Evolutionary conservation across 1,140 invertebrate genomes (phyloP).

Genomic region (Pogonognathellus flavescens): DNA sequence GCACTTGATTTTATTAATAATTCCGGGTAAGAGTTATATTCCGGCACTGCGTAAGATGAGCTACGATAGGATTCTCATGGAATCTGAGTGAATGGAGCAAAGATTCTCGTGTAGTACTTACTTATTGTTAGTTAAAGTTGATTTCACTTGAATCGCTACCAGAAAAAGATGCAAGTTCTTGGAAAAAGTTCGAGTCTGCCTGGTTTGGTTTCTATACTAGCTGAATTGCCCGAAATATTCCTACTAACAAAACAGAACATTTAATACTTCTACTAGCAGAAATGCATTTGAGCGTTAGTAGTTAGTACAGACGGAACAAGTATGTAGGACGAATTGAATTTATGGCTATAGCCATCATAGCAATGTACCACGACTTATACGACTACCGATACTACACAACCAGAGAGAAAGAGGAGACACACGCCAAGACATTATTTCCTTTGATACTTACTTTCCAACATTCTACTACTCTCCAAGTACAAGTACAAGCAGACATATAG

Average conservation of each 20-base stretch:
- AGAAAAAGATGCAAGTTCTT: constrained; percentile 40
- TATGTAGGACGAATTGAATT: constrained; percentile 38
- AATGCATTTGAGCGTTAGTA: too few species aligned
- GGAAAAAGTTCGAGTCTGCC: constrained; percentile 38
- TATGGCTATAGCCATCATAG: background rate
- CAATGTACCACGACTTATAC: background rate
- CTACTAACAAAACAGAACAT: too few species aligned
- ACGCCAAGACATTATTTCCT: too few species aligned
- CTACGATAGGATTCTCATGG: background rate
- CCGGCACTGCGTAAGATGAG: too few species aligned
- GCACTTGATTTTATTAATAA: too few species aligned
- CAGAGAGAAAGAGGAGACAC: background rate
- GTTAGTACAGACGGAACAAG: background rate
- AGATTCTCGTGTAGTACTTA: constrained; percentile 1
- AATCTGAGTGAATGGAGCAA: background rate
- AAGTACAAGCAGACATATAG: too few species aligned
- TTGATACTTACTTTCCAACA: too few species aligned
- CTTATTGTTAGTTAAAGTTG: constrained; percentile 30
- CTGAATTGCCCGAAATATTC: too few species aligned
- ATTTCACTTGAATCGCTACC: constrained; percentile 13
- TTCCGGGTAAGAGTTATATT: too few species aligned
- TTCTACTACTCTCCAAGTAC: too few species aligned
- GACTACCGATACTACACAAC: background rate
- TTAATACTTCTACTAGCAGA: too few species aligned
- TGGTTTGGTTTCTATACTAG: background rate